Percentiles rank a stretch among this genome's conserved stretches.
These are phyloP conservation scores for Corythoichthys haematopterus DNA, from an alignment of 2,113 vertebrate genomes.

Conservation along the genomic window DNA sequence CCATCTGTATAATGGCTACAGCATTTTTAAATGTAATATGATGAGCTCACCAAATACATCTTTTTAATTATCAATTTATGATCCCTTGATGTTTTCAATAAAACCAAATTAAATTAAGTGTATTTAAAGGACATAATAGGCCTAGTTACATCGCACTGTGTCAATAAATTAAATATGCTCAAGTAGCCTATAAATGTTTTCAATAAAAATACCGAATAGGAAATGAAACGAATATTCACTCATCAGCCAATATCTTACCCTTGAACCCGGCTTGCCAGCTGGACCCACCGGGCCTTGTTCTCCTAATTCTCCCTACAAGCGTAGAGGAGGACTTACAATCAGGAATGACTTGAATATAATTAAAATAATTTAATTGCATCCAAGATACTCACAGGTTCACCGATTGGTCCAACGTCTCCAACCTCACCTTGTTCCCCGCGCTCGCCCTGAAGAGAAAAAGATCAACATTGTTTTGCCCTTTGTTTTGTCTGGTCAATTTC, in stretches of 20 bases:
- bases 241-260: conserved; percentile 72
- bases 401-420: conserved; percentile 82
- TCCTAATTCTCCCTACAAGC: conserved; percentile 80
- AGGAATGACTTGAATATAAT: neutral
- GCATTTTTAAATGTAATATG: neutral
- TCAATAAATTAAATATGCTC: neutral
- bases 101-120: neutral
- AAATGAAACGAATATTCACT: neutral
- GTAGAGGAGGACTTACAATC: conserved; percentile 10
- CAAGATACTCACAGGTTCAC: conserved; percentile 79
- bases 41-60: too few species aligned
- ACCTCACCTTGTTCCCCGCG: conserved; percentile 84
- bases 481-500: neutral
- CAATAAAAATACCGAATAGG: neutral
- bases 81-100: neutral
- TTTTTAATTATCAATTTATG: too few species aligned
- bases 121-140: neutral
- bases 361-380: neutral
- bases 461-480: neutral
- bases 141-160: neutral
- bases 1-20: neutral
- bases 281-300: conserved; percentile 79
- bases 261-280: conserved; percentile 80
- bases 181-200: neutral
- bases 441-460: conserved; percentile 75